Evolutionary conservation across 2,797 vertebrate species (phyloP).

Genomic region (Cryptoblepharus egeriae): DNA sequence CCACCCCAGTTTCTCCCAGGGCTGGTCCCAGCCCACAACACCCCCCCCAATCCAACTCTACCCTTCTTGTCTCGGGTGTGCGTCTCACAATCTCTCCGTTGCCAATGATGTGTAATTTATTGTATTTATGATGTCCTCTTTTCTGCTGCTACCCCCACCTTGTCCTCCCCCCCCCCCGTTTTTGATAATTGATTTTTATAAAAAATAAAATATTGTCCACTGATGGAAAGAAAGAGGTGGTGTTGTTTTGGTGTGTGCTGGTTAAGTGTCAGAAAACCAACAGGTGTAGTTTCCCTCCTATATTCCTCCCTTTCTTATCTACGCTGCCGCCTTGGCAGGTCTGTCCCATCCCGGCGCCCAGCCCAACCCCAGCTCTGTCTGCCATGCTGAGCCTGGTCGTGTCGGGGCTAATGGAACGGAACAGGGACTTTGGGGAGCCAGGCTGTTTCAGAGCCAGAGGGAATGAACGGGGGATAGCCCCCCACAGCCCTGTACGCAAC

Average conservation of each 20-base stretch:
- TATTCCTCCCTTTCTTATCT: neutral
- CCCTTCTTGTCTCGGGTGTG: neutral
- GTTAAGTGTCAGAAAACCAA: neutral
- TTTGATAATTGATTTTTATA: constrained; percentile 17
- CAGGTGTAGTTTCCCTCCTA: neutral
- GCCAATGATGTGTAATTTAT: constrained; percentile 49
- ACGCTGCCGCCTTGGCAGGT: too few species aligned
- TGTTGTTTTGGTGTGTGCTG: too few species aligned
- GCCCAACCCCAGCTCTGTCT: too few species aligned
- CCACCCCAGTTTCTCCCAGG: neutral
- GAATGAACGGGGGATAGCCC: too few species aligned
- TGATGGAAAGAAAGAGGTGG: neutral
- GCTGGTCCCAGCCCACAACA: constrained; percentile 23
- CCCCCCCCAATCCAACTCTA: neutral
- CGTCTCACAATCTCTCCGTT: constrained; percentile 2
- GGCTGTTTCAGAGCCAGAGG: too few species aligned
- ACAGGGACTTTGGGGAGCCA: too few species aligned
- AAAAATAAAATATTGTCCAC: neutral
- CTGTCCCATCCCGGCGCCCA: too few species aligned
- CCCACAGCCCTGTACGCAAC: too few species aligned
- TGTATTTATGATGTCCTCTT: constrained; percentile 59
- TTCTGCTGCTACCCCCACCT: neutral
- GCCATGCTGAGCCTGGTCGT: too few species aligned
- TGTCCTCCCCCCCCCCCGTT: neutral
- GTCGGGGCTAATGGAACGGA: too few species aligned